Base-by-base conservation (phyloP, 92 coral and sea anemone species). In the Zoanthus gigantus region DNA sequence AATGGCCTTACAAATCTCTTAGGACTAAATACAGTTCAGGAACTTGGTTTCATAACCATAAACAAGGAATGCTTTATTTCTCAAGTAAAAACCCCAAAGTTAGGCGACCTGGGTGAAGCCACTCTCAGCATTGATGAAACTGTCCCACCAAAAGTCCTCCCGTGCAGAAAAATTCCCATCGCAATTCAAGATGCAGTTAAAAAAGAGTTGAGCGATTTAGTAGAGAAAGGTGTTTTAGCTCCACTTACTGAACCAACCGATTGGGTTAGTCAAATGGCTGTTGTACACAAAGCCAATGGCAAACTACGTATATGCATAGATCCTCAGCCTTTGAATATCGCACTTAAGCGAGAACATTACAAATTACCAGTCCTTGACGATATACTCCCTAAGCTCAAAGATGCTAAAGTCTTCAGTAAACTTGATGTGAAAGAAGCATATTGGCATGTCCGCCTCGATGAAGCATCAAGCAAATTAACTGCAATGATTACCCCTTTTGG, bases 301-400 rank as follows among this genome's bases (percentile, higher is more conserved):
- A 45, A 72, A 34, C 42, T 92, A 6, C 32, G 92, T 3, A 72
- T 92, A 6, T 92, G 94, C 37, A 92, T 94, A 23, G 93, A 66
- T 72, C 92, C 93, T 10, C 88, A 78, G 67, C 91, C 89, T 17
- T 46, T 88, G 68, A 91, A 91, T 78, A 89, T n/a, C 29, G 93
- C 93, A 31, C 91, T 91, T 15, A 47, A 75, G 72, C 85, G 86
- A 23, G 89, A 91, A 50, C 82, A 75, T 46, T 87, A 78, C 53
- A 78, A 78, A 60, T 23, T 87, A 37, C 90, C 32, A 66, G 52
- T 34, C 2, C 74, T 80, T 0, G 86, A 79, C 17, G 92, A 88
- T 88, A 74, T 91, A 0, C 91, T 91, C 2, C 88, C 88, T 5
- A 67, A 54, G 14, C 88, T 79, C 69, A 74, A 73, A 1, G 45